A percentile compares a stretch with the other conserved stretches of the same genome.
phyloP scores from a whole-genome alignment of 53 echinoderm and acorn worm genomes.

The Glandiceps talaboti region DNA sequence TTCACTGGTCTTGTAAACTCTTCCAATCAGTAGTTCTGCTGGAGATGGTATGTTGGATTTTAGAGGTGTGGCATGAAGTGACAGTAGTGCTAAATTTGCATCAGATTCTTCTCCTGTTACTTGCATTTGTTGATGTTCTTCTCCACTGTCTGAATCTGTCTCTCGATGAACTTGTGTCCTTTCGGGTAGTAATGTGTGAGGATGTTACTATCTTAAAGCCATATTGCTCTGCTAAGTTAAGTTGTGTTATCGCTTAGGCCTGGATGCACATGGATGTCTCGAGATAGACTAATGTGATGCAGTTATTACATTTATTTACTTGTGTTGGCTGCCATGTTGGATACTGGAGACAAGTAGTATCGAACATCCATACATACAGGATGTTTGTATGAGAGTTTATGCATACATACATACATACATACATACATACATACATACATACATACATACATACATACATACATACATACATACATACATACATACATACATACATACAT shows the following conservation, averaged over 20 bases:
- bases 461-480: too few species aligned
- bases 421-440: too few species aligned
- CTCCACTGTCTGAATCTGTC: constrained; percentile 52
- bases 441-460: too few species aligned
- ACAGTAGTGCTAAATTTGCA: constrained; percentile 11
- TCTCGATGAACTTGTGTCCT: constrained; percentile 43
- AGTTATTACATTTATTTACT: too few species aligned
- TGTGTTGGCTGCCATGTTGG: too few species aligned
- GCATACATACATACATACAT: too few species aligned
- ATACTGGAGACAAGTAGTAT: too few species aligned
- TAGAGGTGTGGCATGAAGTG: constrained; percentile 40
- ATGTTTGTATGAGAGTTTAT: too few species aligned
- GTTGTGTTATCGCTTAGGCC: constrained; percentile 13
- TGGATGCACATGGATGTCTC: too few species aligned
- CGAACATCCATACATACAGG: too few species aligned
- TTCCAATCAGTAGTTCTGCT: constrained; percentile 40
- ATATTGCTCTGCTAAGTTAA: constrained; percentile 36
- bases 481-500: too few species aligned
- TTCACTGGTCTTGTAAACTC: constrained; percentile 35
- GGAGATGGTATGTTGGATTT: constrained; percentile 42
- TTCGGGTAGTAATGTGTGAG: constrained; percentile 42
- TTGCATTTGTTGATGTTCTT: constrained; percentile 33
- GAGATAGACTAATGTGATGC: too few species aligned
- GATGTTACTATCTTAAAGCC: constrained; percentile 39
- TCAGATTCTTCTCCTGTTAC: constrained; percentile 35